A percentile compares a stretch with the other conserved stretches of the same genome.
phyloP scores from a whole-genome alignment of 2,888 invertebrate genomes.

The Polyploca ridens region DNA sequence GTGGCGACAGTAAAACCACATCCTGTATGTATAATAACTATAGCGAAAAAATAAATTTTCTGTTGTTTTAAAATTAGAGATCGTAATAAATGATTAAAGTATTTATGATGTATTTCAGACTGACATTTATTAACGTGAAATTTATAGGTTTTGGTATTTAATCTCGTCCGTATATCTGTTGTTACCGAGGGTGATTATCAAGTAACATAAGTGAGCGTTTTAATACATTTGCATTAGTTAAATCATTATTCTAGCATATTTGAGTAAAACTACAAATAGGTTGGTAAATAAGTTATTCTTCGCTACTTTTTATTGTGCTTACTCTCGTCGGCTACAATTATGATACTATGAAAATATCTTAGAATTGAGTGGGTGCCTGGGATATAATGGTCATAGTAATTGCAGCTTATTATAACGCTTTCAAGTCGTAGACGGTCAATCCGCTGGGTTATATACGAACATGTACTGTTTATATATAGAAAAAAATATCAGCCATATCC shows the following conservation, averaged over 20 bases:
- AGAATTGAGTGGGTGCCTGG: background rate
- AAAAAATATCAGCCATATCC: too few relatives aligned
- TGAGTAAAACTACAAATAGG: too few relatives aligned
- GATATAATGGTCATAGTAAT: background rate
- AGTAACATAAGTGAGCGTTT: background rate
- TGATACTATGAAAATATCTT: background rate
- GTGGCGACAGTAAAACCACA: too few relatives aligned
- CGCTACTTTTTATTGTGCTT: too few relatives aligned
- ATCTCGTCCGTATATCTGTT: background rate
- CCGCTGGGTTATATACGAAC: too few relatives aligned
- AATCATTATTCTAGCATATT: too few relatives aligned
- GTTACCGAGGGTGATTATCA: background rate
- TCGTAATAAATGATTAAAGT: background rate
- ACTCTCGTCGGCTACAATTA: too few relatives aligned
- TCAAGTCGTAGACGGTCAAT: background rate
- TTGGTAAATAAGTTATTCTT: too few relatives aligned
- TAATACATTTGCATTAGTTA: background rate
- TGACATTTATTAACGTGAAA: background rate
- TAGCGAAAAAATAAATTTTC: background rate
- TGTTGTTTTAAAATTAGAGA: background rate
- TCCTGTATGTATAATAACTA: too few relatives aligned
- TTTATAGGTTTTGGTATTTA: background rate
- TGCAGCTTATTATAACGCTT: background rate
- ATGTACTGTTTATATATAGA: too few relatives aligned
- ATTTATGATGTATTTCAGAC: background rate